A percentile compares a stretch with the other conserved stretches of the same genome.
Conservation (phyloP, 2,113 vertebrate species). For the Actinemys pallida region DNA sequence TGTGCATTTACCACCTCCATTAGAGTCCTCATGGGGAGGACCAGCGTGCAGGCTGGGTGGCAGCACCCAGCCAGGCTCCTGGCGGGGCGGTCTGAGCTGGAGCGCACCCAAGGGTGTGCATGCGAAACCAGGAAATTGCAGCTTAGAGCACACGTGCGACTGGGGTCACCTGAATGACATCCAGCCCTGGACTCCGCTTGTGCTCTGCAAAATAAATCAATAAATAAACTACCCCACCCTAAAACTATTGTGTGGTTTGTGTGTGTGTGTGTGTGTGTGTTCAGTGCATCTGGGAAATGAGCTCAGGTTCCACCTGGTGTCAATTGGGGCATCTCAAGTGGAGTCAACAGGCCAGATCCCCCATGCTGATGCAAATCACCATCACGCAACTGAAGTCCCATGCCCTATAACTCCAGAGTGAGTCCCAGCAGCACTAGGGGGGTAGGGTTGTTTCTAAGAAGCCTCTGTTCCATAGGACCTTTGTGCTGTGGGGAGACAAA, state of each 20-base stretch:
- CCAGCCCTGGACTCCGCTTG: conserved; percentile 50
- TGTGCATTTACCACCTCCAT: not conserved
- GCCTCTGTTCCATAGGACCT: not conserved
- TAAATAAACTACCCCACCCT: conserved; percentile 43
- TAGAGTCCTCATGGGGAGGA: not conserved
- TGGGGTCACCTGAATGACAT: not conserved
- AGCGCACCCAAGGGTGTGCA: not conserved
- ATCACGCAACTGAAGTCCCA: not conserved
- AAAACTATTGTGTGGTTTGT: not conserved
- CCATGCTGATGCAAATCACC: not conserved
- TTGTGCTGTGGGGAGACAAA: not conserved
- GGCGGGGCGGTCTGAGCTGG: not conserved
- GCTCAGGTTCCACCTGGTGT: not conserved
- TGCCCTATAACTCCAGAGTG: not conserved
- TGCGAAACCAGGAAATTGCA: not conserved
- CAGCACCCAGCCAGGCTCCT: not conserved
- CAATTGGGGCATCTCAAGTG: not conserved
- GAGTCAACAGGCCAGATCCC: not conserved
- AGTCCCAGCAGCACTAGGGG: not conserved
- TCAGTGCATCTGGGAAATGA: not conserved
- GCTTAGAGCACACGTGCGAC: not conserved
- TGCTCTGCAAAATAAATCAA: conserved; percentile 54
- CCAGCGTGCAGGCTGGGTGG: not conserved
- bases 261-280: not conserved
- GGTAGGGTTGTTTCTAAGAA: not conserved